Conservation (phyloP, 2,797 vertebrate species). For the Spinus olivaceus region DNA sequence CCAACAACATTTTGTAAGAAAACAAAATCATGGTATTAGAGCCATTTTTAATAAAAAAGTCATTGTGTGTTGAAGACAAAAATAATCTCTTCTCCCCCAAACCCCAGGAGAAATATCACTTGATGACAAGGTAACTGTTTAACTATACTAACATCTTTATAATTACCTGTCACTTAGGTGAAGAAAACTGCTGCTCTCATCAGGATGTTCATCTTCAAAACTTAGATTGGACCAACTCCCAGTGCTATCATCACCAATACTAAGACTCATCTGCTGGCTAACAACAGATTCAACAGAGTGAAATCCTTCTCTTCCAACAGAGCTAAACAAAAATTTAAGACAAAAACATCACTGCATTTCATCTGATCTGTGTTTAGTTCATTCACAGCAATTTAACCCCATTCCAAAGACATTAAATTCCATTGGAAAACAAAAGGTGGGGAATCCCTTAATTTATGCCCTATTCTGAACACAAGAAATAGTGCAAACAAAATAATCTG, state of each 20-base stretch:
- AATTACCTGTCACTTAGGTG: conserved; percentile 97
- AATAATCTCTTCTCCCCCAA: neutral
- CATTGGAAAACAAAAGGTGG: fast-evolving
- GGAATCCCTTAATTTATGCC: neutral
- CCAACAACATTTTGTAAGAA: neutral
- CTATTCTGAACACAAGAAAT: neutral
- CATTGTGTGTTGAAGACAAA: neutral
- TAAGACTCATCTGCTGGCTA: conserved; percentile 90
- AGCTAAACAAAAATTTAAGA: conserved; percentile 72
- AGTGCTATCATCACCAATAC: conserved; percentile 93
- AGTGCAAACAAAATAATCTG: neutral
- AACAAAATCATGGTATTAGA: neutral
- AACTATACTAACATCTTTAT: neutral
- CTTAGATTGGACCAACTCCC: conserved; percentile 99
- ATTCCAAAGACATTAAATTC: neutral
- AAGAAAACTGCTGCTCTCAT: conserved; percentile 98
- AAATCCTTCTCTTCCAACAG: conserved; percentile 82
- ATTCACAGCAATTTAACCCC: neutral
- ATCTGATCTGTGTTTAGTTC: neutral
- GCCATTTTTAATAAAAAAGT: neutral
- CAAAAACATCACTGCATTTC: conserved; percentile 3
- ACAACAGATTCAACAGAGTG: conserved; percentile 83
- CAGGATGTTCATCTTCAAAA: conserved; percentile 95
- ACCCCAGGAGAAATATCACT: neutral
- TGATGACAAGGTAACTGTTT: neutral